Evolutionary conservation across 1,140 invertebrate genomes (phyloP), one percentile per base, ranked within the genome.

Genomic region (Zophobas morio): DNA sequence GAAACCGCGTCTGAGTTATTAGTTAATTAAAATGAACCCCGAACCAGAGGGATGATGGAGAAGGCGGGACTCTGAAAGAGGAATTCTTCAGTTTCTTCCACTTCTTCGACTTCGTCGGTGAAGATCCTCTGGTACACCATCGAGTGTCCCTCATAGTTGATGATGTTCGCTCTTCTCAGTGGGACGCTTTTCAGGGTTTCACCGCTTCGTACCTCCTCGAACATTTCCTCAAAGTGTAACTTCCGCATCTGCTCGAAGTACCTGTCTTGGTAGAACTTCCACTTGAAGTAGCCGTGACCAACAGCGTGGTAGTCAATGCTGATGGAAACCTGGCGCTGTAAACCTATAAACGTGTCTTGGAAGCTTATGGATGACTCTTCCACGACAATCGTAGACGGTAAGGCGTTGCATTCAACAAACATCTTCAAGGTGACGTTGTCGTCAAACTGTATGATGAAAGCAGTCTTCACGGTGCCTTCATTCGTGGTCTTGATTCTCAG

Each of bases 221-320:
- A 66, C 5, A 75, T 34, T 33, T 70, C 46, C 39, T 70, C 42
- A 3, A 74, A 8, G 8, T 77, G 33, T 75, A 71, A 54, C 6
- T 54, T 81, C 42, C 79, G 56, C 40, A 79, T 63, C 6, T 76
- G 4, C 49, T 87, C 85, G 2, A 78, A 71, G 8, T 84, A 76
- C 0, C 4, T 40, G 37, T 77, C 77, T 63, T 84, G 71, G 36
- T 83, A 81, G 34, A 76, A 76, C 81, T 86, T 86, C 88, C 88
- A 89, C n/a, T 83, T 75, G 60, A 86, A 89, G 2, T 83, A 79
- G 2, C 87, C 80, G 1, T 84, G 46, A 47, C 87, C 82, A 35
- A 87, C 80, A 78, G 86, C 88, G 35, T 85, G 82, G 78, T 89
- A 89, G 6, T 82, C 74, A 32, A 90, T 84, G n/a, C 80, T 84